Evolutionary conservation across 2,888 invertebrate genomes (phyloP), one percentile per base, ranked within the genome.

Genomic region (Limenitis camilla): DNA sequence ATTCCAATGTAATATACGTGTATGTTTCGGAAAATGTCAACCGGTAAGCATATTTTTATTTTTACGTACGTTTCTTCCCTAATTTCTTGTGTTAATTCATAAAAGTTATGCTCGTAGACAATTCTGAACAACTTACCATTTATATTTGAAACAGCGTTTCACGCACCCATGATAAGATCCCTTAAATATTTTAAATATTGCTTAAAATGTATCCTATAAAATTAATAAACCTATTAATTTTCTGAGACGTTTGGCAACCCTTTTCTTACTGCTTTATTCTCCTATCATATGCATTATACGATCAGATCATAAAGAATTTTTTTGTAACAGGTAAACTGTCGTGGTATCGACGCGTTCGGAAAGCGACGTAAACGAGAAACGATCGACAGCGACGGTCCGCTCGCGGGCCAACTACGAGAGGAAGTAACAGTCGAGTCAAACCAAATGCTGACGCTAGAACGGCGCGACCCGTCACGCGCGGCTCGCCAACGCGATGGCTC

Each of bases 1-100:
- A 79, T 97, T 97, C 94, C 97, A 97, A 79, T 97, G 97, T 78
- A 97, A 97, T 77, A 96, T 97, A 67, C 90, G 96, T 56, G 96
- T 97, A 7, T 97, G 97, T 89, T 97, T 97, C 72, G 96, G 96
- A 75, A 94, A 93, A 84, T 97, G 97, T 76, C 97, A 96, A 89
- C 96, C 97, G 66, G 96, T 94, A 85, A 90, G 92, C 49, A 38
- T 45, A 32, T 11, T 28, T 32, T 11, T 8, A 27, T 19, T 1
- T 1, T n/a, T 27, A 47, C 39, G n/a, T n/a, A 32, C 29, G 9
- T 35, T 29, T 40, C 10, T 44, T 5, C 9, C 7, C 7, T 29
- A 27, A 8, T 8, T 19, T 28, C 10, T 9, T 31, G 11, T 6
- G 1, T 33, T 11, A 10, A 33, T 9, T 4, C 32, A 19, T 2